Percentiles rank a stretch among this genome's conserved stretches.
These are phyloP conservation scores for Drosophila elegans DNA, from an alignment of 1,140 invertebrate species.

Conservation along the genomic window DNA sequence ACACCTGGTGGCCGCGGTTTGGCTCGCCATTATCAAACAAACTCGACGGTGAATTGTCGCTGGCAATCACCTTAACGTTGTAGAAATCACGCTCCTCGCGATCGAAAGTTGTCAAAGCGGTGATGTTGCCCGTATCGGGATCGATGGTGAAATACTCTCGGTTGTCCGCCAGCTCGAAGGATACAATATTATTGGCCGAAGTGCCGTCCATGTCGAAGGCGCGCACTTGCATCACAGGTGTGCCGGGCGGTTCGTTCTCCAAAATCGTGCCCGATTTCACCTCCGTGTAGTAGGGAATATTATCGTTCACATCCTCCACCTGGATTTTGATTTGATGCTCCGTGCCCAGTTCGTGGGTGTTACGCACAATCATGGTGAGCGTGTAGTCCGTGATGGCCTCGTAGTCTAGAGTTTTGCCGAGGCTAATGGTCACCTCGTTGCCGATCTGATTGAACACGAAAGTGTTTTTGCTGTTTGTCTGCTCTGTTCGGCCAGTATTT, in stretches of 20 bases:
- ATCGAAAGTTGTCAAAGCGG: conserved; percentile 91
- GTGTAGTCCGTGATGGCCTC: conserved; percentile 93
- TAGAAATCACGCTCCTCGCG: conserved; percentile 92
- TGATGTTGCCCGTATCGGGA: conserved; percentile 92
- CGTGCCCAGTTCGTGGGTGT: conserved; percentile 91
- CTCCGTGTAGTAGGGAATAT: conserved; percentile 93
- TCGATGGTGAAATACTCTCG: conserved; percentile 92
- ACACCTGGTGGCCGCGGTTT: conserved; percentile 90
- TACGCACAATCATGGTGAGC: conserved; percentile 92
- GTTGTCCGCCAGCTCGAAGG: conserved; percentile 90
- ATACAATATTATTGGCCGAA: conserved; percentile 91
- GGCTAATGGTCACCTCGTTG: conserved; percentile 89
- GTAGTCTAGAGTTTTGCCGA: conserved; percentile 91
- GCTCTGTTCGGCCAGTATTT: conserved; percentile 92
- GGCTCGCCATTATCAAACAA: conserved; percentile 88
- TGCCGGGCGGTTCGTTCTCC: conserved; percentile 92
- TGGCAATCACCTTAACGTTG: conserved; percentile 93
- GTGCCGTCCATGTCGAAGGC: conserved; percentile 95
- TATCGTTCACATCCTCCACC: conserved; percentile 94
- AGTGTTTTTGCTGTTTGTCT: conserved; percentile 92
- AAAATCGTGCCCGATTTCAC: conserved; percentile 91
- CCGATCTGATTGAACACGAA: conserved; percentile 90
- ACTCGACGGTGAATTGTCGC: conserved; percentile 94
- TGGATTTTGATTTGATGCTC: conserved; percentile 92
- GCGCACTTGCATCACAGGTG: conserved; percentile 93